Percentiles rank a stretch among this genome's conserved stretches.
Evolutionary conservation across 2,888 invertebrate species (phyloP).

Genomic region (Tenthredo mesomela): DNA sequence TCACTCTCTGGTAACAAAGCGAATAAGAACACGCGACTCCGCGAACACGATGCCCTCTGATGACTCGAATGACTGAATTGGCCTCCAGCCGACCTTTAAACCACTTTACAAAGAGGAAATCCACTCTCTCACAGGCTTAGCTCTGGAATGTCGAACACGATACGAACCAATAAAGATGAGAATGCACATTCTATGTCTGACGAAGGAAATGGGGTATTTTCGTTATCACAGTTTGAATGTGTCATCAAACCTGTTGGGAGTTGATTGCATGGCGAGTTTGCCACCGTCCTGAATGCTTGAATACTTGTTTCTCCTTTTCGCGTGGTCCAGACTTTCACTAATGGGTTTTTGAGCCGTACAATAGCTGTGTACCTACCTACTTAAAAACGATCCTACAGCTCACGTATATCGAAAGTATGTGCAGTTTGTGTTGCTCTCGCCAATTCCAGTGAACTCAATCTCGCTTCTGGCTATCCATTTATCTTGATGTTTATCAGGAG

Average conservation of each 20-base stretch:
- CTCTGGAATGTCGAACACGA: neutral
- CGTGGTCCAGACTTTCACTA: slow-evolving; percentile 12
- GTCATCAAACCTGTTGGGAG: neutral
- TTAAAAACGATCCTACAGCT: slow-evolving; percentile 4
- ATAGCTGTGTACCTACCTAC: neutral
- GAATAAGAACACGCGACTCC: neutral
- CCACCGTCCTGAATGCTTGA: neutral
- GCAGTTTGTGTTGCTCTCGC: neutral
- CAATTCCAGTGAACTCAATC: neutral
- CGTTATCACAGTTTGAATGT: neutral
- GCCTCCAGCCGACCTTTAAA: neutral
- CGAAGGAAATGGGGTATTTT: neutral
- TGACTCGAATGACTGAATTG: neutral
- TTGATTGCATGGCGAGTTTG: neutral
- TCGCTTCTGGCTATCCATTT: neutral
- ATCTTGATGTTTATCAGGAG: neutral
- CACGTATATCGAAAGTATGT: neutral
- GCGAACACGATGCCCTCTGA: neutral
- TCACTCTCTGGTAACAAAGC: neutral
- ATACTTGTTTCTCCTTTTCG: neutral
- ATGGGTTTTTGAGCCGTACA: neutral
- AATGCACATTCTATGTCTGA: neutral
- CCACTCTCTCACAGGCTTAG: neutral
- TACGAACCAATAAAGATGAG: neutral
- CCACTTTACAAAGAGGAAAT: neutral